Evolutionary conservation across 2,888 invertebrate genomes (phyloP).

Genomic region (Omphaloscelis lunosa): DNA sequence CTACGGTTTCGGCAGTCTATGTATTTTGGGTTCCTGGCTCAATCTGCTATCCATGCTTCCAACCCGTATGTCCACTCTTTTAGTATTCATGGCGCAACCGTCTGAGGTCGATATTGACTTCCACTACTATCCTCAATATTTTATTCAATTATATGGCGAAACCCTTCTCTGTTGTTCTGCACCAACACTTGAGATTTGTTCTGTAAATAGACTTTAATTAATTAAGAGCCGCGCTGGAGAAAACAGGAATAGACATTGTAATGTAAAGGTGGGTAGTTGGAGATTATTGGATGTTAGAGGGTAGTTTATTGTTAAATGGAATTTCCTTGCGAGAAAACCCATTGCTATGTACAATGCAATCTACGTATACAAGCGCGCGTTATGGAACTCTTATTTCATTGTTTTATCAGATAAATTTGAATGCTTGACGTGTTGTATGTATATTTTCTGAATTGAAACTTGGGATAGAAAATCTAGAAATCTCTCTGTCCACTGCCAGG

Average conservation of each 20-base stretch:
- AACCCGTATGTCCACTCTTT: conserved; percentile 44
- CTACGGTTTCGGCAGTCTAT: too few relatives aligned
- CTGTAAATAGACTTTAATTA: conserved; percentile 57
- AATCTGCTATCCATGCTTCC: neutral
- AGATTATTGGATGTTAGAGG: conserved; percentile 7
- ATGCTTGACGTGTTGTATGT: neutral
- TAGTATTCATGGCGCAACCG: conserved; percentile 65
- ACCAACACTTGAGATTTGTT: conserved; percentile 48
- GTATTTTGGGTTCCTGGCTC: too few relatives aligned
- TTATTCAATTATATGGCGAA: conserved; percentile 87
- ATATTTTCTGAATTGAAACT: neutral
- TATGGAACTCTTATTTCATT: neutral
- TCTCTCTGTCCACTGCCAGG: too few relatives aligned
- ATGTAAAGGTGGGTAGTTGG: conserved; percentile 19
- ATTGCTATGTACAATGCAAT: conserved; percentile 2
- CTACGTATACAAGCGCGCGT: accelerated
- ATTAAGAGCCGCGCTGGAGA: conserved; percentile 35
- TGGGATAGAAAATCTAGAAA: too few relatives aligned
- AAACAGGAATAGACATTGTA: conserved; percentile 1
- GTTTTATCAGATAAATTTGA: neutral
- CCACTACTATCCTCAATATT: conserved; percentile 77
- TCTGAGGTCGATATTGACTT: conserved; percentile 70
- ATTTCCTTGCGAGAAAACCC: neutral
- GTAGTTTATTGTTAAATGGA: conserved; percentile 13
- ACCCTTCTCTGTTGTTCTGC: conserved; percentile 70